These are phyloP conservation scores for Rhinoraja longicauda DNA, from an alignment of 2,797 vertebrate genomes.

Conservation along the genomic window DNA sequence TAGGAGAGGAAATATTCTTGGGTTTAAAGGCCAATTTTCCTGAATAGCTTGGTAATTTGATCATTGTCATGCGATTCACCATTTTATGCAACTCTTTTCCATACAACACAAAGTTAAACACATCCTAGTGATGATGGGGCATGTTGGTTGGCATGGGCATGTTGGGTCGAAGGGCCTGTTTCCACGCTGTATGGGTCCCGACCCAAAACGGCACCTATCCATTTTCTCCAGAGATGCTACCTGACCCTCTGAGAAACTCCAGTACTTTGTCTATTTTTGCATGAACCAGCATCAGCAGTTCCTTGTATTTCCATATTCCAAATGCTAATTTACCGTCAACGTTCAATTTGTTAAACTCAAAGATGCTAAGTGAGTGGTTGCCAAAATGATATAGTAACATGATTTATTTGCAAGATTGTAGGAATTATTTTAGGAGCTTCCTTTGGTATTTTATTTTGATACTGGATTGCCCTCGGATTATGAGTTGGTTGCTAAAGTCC, in stretches of 20 bases:
- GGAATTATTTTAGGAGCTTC: constrained; percentile 12
- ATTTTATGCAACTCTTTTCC: constrained; percentile 68
- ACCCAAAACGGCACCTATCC: no score
- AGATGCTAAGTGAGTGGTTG: constrained; percentile 61
- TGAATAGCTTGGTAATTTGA: constrained; percentile 72
- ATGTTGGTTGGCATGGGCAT: no score
- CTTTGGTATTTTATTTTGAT: constrained; percentile 2
- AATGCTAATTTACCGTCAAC: constrained; percentile 65
- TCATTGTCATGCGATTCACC: constrained; percentile 68
- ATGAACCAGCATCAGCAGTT: no score
- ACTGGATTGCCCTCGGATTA: not conserved
- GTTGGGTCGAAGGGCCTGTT: no score
- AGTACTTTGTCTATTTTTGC: no score
- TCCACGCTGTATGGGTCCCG: no score
- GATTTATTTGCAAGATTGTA: constrained; percentile 53
- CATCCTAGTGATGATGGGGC: not conserved
- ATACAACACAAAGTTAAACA: constrained; percentile 61
- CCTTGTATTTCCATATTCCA: constrained; percentile 47
- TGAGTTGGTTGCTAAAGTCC: not conserved
- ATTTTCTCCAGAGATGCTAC: no score
- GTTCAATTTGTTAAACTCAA: constrained; percentile 59
- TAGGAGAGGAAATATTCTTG: constrained; percentile 61
- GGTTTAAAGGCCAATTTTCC: constrained; percentile 63
- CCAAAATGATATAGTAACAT: constrained; percentile 59
- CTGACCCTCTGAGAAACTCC: no score